Conservation (phyloP, 1,140 invertebrate genomes). For the Formica selysi region DNA sequence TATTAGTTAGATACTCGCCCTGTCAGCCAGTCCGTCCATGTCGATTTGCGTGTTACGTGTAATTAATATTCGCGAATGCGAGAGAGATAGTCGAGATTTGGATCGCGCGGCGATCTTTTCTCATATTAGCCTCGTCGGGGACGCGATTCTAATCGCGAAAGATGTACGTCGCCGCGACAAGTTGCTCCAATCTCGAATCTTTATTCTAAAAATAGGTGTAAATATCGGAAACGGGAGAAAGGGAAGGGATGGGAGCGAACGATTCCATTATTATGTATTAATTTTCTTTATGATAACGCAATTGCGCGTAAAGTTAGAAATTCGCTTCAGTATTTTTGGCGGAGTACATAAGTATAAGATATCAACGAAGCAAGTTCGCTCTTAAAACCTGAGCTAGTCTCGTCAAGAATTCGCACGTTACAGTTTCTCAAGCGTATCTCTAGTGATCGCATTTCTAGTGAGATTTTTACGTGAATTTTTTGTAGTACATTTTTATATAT, state of each 20-base stretch:
- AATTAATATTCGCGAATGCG: conserved; percentile 11
- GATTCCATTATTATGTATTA: neutral
- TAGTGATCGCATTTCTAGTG: neutral
- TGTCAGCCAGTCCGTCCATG: conserved; percentile 54
- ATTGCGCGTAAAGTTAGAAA: conserved; percentile 3
- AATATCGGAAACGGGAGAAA: conserved; percentile 10
- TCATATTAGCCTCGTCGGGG: neutral
- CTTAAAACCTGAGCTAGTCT: conserved; percentile 22
- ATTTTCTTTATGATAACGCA: neutral
- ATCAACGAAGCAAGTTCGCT: neutral
- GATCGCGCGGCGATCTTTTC: neutral
- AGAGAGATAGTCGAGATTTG: neutral
- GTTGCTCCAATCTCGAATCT: conserved; percentile 35
- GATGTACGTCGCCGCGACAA: conserved; percentile 14
- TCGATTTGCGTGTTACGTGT: conserved; percentile 49
- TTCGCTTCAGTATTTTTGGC: conserved; percentile 44
- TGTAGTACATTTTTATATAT: neutral
- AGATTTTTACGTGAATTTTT: neutral
- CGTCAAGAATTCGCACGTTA: conserved; percentile 4
- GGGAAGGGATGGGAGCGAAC: neutral
- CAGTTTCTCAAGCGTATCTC: neutral
- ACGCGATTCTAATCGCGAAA: conserved; percentile 7
- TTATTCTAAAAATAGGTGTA: conserved; percentile 45
- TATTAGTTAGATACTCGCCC: neutral
- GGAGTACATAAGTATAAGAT: conserved; percentile 27